Percentiles rank a stretch among this genome's conserved stretches.
Conservation (phyloP, 2,113 vertebrate genomes). For the Illadopsis cleaveri region DNA sequence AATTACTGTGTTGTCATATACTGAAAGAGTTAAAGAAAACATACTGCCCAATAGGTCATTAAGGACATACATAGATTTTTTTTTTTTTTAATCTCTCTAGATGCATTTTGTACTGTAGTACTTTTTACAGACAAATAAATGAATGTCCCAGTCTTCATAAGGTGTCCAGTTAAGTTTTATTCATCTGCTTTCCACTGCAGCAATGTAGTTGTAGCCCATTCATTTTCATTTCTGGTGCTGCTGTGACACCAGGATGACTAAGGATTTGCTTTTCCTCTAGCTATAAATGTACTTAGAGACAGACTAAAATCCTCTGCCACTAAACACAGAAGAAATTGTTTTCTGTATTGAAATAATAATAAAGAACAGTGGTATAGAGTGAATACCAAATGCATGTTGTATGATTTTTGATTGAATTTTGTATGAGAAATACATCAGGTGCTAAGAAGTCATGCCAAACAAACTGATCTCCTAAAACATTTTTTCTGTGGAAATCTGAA, state of each 20-base stretch:
- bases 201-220: background rate
- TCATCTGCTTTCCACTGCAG: background rate
- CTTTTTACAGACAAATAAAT: background rate
- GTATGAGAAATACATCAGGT: background rate
- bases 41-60: background rate
- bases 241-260: background rate
- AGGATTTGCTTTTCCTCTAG: background rate
- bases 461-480: background rate
- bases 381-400: background rate
- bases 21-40: background rate
- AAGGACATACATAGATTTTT: background rate
- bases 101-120: background rate
- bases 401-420: background rate
- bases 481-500: background rate
- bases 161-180: background rate
- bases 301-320: background rate
- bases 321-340: background rate
- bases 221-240: background rate
- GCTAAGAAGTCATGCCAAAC: background rate
- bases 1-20: background rate
- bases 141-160: background rate
- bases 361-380: background rate
- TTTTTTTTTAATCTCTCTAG: background rate
- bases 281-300: background rate
- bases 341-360: background rate